These are phyloP conservation scores for Sitodiplosis mosellana DNA, from an alignment of 1,140 invertebrate genomes.

Conservation along the genomic window DNA sequence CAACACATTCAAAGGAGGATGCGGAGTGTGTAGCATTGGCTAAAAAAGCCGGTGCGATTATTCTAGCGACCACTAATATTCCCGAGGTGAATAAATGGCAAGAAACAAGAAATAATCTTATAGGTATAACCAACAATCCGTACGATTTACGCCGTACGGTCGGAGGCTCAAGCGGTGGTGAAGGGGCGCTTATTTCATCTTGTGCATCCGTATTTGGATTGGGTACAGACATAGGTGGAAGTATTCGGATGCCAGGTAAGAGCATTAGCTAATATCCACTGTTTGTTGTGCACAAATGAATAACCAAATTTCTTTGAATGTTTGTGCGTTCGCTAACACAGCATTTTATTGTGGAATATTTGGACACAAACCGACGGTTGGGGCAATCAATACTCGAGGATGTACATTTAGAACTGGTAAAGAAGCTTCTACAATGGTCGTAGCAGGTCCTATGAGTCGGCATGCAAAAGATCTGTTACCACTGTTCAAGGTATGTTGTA, in stretches of 20 bases:
- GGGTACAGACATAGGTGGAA: conserved; percentile 85
- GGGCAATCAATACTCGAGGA: conserved; percentile 35
- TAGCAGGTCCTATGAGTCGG: conserved; percentile 60
- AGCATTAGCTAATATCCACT: too few relatives aligned
- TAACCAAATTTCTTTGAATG: too few relatives aligned
- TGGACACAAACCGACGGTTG: conserved; percentile 72
- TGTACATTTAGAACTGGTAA: conserved; percentile 37
- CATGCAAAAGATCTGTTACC: conserved; percentile 56
- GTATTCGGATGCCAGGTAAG: conserved; percentile 85
- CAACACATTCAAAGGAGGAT: conserved; percentile 43
- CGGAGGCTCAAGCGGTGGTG: conserved; percentile 74
- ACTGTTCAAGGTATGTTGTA: conserved; percentile 40
- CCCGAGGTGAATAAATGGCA: conserved; percentile 54
- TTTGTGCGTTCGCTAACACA: too few relatives aligned
- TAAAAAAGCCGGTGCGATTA: conserved; percentile 67
- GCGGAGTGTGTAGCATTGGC: conserved; percentile 54
- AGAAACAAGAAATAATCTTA: conserved; percentile 79
- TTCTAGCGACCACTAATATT: conserved; percentile 80
- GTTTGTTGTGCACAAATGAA: too few relatives aligned
- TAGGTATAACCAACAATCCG: conserved; percentile 83
- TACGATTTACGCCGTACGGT: conserved; percentile 65
- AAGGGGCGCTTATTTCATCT: conserved; percentile 49
- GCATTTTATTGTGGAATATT: conserved; percentile 88
- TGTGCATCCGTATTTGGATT: conserved; percentile 72
- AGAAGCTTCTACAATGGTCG: conserved; percentile 38